A percentile compares a stretch with the other conserved stretches of the same genome.
Evolutionary conservation across 2,888 invertebrate species (phyloP).

Genomic region (Lingula anatina): DNA sequence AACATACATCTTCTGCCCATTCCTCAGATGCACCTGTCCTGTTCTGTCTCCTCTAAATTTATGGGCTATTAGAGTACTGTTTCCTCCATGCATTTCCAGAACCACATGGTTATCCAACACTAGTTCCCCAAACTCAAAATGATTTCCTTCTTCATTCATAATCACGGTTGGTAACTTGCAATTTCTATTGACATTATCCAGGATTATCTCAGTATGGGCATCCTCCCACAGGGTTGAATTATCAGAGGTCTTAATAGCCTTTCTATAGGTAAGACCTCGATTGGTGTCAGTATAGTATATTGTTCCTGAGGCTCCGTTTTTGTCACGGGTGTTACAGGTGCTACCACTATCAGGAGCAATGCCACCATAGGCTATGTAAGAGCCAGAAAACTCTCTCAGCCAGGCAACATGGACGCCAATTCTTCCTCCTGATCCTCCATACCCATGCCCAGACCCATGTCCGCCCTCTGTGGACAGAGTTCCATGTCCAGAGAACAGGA

Average conservation of each 20-base stretch:
- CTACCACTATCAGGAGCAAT: constrained; percentile 4
- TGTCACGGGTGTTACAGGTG: constrained; percentile 9
- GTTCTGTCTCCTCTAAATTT: constrained; percentile 32
- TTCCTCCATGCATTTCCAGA: constrained; percentile 18
- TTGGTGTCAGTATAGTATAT: constrained; percentile 23
- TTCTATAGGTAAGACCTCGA: constrained; percentile 12
- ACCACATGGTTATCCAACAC: constrained; percentile 26
- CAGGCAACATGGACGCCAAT: constrained; percentile 24
- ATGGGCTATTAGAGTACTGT: constrained; percentile 20
- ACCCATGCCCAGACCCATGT: constrained; percentile 14
- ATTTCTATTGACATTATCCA: constrained; percentile 32
- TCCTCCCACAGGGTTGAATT: constrained; percentile 15
- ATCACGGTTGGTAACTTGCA: constrained; percentile 23
- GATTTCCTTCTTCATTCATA: constrained; percentile 14
- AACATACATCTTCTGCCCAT: constrained; percentile 20
- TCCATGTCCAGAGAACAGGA: constrained; percentile 33
- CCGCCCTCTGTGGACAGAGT: constrained; percentile 23
- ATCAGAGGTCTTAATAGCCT: constrained; percentile 11
- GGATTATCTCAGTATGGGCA: constrained; percentile 18
- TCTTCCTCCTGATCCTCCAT: constrained; percentile 29
- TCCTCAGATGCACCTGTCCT: constrained; percentile 21
- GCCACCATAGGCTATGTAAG: constrained; percentile 22
- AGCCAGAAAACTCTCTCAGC: constrained; percentile 24
- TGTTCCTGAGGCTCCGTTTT: constrained; percentile 27
- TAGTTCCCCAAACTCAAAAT: constrained; percentile 23